Base-by-base conservation (phyloP, 1,140 invertebrate species). In the Paracyclopina nana region DNA sequence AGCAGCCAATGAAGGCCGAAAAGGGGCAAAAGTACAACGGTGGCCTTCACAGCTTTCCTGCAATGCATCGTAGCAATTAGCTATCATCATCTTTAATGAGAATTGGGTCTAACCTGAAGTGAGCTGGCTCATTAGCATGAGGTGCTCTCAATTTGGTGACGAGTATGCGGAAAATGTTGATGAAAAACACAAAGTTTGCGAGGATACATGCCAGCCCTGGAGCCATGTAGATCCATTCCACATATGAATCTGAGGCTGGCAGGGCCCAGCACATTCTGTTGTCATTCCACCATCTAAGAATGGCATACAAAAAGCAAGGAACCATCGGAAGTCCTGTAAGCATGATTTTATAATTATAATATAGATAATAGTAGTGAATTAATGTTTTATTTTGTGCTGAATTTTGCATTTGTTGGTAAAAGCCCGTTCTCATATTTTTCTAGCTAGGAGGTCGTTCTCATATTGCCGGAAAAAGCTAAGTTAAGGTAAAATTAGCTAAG, bases 1-100 rank as follows among this genome's bases (percentile, higher is more conserved):
- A 74, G 58, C n/a, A 70, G 58, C 45, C 71, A 66, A 51, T 75
- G 72, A 11, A 74, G 62, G 4, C 72, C 72, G 56, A 75, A 74
- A 31, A 75, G 59, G 1, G 72, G 72, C 22, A 75, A 63, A 25
- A 75, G 60, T 20, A 75, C 63, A 45, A 72, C 57, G 4, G 71
- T 72, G 1, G 71, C 72, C 24, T 70, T 63, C 12, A 74, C 64
- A 5, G 71, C 71, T 60, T 70, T 69, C 57, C 72, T 73, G 56
- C 27, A 56, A 44, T 34, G n/a, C n/a, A n/a, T n/a, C n/a, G n/a
- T n/a, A n/a, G n/a, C n/a, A n/a, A n/a, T n/a, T n/a, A n/a, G n/a
- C n/a, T n/a, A n/a, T n/a, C n/a, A n/a, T n/a, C n/a, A n/a, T n/a
- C n/a, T n/a, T n/a, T n/a, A n/a, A n/a, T n/a, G n/a, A n/a, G n/a